Evolutionary conservation across 2,113 vertebrate species (phyloP).

Genomic region (Trogon melanurus): DNA sequence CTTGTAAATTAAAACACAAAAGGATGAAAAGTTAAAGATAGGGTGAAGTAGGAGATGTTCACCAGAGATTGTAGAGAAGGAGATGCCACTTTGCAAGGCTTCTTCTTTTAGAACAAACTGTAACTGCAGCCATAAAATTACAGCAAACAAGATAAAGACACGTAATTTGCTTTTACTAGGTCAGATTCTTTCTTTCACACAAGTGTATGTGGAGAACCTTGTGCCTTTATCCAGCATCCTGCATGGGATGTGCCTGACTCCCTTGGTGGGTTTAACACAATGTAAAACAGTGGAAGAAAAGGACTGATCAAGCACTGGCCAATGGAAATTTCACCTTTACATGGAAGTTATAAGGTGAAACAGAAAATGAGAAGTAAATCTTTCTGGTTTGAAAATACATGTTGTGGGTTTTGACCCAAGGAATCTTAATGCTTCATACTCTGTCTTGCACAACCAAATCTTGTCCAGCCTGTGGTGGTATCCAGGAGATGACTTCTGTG

Average conservation of each 20-base stretch:
- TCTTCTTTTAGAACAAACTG: not conserved
- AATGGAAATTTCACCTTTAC: not conserved
- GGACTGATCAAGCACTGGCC: not conserved
- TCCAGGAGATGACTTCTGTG: not conserved
- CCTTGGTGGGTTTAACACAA: not conserved
- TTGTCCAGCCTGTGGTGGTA: not conserved
- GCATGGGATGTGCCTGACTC: not conserved
- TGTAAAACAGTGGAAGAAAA: not conserved
- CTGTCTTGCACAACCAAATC: not conserved
- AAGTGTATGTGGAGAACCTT: not conserved
- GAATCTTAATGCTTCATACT: not conserved
- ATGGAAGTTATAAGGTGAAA: not conserved
- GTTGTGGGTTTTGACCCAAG: not conserved
- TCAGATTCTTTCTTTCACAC: not conserved
- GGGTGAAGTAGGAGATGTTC: not conserved
- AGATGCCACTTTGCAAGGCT: not conserved
- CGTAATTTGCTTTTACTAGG: not conserved
- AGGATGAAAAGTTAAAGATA: not conserved
- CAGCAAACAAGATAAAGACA: not conserved
- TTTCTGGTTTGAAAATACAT: not conserved
- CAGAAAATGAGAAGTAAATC: not conserved
- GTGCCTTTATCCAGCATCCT: not conserved
- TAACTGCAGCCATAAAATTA: not conserved
- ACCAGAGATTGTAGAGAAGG: not conserved
- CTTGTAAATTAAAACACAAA: not conserved